Percentiles rank a stretch among this genome's conserved stretches.
These are phyloP conservation scores for Teleogryllus oceanicus DNA, from an alignment of 2,888 invertebrate species.

Conservation along the genomic window DNA sequence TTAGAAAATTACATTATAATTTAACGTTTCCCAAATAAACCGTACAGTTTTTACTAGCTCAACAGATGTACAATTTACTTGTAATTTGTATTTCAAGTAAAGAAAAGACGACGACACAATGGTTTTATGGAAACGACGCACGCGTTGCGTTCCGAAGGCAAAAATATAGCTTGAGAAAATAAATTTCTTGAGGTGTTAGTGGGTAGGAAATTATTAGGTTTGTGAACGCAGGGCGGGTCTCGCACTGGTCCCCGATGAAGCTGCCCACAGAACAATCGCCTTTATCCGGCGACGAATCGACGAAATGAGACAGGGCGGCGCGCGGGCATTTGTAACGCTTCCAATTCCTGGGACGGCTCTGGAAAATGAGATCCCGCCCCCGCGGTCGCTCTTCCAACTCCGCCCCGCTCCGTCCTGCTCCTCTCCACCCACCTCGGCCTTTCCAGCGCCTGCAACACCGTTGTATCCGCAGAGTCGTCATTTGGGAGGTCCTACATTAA, in stretches of 20 bases:
- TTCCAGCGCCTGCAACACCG: too few relatives aligned
- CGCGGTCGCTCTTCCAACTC: background rate
- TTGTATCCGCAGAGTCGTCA: too few relatives aligned
- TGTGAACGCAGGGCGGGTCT: too few relatives aligned
- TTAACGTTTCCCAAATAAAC: background rate
- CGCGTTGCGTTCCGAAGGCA: too few relatives aligned
- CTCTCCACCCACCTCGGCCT: background rate
- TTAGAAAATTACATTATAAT: background rate
- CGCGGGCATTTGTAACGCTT: background rate
- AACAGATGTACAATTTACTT: too few relatives aligned
- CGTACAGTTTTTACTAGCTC: background rate
- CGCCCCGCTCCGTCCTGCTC: background rate
- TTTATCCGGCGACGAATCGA: conserved; percentile 18
- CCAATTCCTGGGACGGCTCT: background rate
- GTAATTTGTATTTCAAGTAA: too few relatives aligned
- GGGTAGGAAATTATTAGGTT: too few relatives aligned
- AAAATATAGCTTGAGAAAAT: too few relatives aligned
- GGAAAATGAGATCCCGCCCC: background rate
- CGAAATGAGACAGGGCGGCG: background rate
- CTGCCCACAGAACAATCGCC: conserved; percentile 4
- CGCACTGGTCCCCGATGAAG: background rate
- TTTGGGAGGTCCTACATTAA: too few relatives aligned
- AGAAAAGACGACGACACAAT: too few relatives aligned
- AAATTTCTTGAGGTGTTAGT: too few relatives aligned
- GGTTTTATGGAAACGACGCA: too few relatives aligned